Evolutionary conservation across 2,888 invertebrate genomes (phyloP).

Genomic region (Emmelina monodactyla): DNA sequence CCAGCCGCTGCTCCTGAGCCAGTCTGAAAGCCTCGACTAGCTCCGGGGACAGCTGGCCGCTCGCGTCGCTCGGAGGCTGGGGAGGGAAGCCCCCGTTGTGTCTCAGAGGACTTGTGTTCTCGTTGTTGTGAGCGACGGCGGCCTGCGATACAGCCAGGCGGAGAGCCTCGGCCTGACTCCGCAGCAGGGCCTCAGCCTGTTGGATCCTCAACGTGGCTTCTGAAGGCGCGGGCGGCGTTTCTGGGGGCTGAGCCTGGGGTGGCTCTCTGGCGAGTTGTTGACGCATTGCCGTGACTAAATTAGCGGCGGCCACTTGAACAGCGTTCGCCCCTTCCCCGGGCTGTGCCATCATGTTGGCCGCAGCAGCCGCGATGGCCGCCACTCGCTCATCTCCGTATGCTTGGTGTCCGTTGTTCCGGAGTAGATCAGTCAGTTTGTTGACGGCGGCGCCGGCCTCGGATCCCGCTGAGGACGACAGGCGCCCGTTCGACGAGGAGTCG

Average conservation of each 20-base stretch:
- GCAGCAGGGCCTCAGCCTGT: conserved; percentile 79
- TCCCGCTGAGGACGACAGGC: conserved; percentile 81
- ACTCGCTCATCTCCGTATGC: conserved; percentile 72
- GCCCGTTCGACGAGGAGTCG: conserved; percentile 85
- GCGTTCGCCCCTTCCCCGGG: conserved; percentile 69
- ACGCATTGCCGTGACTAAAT: conserved; percentile 79
- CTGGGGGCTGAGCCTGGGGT: conserved; percentile 75
- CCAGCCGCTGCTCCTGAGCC: conserved; percentile 80
- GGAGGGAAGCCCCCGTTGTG: conserved; percentile 58
- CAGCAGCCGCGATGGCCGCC: conserved; percentile 75
- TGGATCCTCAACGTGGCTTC: conserved; percentile 78
- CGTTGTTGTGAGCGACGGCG: conserved; percentile 60
- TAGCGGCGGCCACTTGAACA: conserved; percentile 77
- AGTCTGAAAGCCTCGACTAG: conserved; percentile 74
- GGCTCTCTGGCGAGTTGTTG: conserved; percentile 65
- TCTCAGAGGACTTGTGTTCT: conserved; percentile 44
- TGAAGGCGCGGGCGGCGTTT: conserved; percentile 80
- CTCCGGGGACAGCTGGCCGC: conserved; percentile 72
- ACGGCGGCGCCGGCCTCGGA: conserved; percentile 75
- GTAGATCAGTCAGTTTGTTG: conserved; percentile 66
- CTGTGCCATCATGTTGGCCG: conserved; percentile 69
- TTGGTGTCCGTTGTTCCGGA: conserved; percentile 71
- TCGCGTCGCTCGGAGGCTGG: conserved; percentile 40
- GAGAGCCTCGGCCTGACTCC: conserved; percentile 87
- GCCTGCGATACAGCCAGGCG: conserved; percentile 82